Evolutionary conservation across 1,140 invertebrate species (phyloP), one percentile per base, ranked within the genome.

Genomic region (Drosophila navojoa): DNA sequence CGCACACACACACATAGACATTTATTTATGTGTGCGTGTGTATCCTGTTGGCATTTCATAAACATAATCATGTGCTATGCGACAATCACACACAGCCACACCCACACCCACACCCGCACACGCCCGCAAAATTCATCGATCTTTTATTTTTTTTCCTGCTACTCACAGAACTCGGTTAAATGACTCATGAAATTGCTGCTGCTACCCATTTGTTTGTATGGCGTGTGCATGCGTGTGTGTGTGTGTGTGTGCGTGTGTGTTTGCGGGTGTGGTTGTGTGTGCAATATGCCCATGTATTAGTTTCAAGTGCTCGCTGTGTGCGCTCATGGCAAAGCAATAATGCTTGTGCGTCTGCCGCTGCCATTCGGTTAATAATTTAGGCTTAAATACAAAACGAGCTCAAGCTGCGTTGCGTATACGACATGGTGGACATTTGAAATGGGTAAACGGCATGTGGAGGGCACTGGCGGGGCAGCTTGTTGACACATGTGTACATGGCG

Each of bases 101-200:
- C 19, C 1, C 19, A 67, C 35, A 44, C 44, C 35, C 61, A 71
- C 57, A 70, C 40, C 54, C 60, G 44, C 35, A 22, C 19, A 22
- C 19, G 3, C 27, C 27, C 27, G 40, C 49, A 59, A 55, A 57
- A 73, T 73, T 73, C 71, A 73, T 73, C 71, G 71, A 73, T 73
- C 71, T 89, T 67, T 82, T 87, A 82, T 67, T 79, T 87, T 89
- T 73, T 79, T 87, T 87, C 76, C 49, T 64, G 49, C 47, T 55
- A 44, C 79, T 73, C 77, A 69, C 70, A 74, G 63, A 84, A 89
- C 77, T 90, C 70, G 67, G 84, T 89, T 89, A 89, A 89, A 89
- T 89, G 84, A 89, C 84, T 89, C 84, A 89, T 89, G 84, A 89
- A 89, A 89, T 89, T 58, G 84, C 76, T 71, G 79, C 79, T 89